Conservation (phyloP, 2,888 invertebrate genomes). For the Amitus sp. region DNA sequence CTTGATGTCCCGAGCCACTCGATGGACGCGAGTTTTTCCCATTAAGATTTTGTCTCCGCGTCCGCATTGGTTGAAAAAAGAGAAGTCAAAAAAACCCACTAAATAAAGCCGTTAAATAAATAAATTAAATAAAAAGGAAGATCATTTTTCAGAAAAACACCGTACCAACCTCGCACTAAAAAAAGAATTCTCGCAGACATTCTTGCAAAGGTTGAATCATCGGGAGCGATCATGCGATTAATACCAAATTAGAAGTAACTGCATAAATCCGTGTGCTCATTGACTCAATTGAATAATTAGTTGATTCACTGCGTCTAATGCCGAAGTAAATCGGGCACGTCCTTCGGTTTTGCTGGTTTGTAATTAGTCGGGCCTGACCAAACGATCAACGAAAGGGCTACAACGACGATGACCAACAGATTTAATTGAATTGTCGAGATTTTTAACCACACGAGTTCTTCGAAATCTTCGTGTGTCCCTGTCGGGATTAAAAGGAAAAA, state of each 20-base stretch:
- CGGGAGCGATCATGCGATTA: conserved; percentile 45
- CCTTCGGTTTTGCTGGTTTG: conserved; percentile 39
- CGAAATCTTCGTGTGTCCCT: too few species aligned
- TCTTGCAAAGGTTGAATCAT: conserved; percentile 35
- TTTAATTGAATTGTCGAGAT: not conserved
- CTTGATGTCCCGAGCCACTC: conserved; percentile 33
- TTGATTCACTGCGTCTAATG: conserved; percentile 43
- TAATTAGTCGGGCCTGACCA: conserved; percentile 29
- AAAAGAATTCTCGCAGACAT: conserved; percentile 35
- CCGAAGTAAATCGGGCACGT: conserved; percentile 41
- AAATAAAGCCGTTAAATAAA: too few species aligned
- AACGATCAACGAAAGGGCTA: conserved; percentile 8
- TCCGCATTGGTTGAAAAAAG: conserved; percentile 14
- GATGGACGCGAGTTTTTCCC: conserved; percentile 32
- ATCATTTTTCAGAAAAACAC: too few species aligned
- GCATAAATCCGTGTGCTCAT: conserved; percentile 46
- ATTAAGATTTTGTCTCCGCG: conserved; percentile 37
- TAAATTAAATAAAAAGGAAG: conserved; percentile 5
- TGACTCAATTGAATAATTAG: conserved; percentile 50
- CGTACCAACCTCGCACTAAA: too few species aligned
- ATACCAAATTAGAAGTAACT: conserved; percentile 47
- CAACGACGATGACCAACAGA: not conserved
- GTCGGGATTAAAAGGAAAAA: too few species aligned
- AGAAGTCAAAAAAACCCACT: too few species aligned
- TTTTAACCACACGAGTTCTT: too few species aligned